These are phyloP conservation scores for Andrena haemorrhoa DNA, from an alignment of 2,888 invertebrate genomes.

Conservation along the genomic window DNA sequence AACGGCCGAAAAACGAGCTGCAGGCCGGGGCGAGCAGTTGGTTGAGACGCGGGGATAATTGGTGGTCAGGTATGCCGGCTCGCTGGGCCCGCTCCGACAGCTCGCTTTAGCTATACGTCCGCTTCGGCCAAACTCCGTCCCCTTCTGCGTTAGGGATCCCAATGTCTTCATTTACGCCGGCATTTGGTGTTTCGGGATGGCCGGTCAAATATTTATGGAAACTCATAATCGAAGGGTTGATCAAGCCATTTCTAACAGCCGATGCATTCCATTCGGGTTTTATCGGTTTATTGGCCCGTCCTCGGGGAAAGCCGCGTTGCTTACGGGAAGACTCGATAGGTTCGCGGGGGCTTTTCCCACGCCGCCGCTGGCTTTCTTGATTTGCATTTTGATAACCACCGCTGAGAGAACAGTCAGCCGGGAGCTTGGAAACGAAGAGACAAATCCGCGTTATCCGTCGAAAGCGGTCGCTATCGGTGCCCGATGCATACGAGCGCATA, in stretches of 20 bases:
- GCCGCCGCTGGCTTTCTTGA: neutral
- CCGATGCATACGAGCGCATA: slow-evolving; percentile 8
- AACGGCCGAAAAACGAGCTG: slow-evolving; percentile 47
- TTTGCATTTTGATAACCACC: slow-evolving; percentile 44
- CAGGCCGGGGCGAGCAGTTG: slow-evolving; percentile 73
- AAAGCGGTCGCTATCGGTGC: slow-evolving; percentile 25
- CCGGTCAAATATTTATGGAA: too few species aligned
- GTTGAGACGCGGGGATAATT: slow-evolving; percentile 81
- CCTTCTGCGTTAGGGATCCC: neutral
- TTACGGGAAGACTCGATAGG: slow-evolving; percentile 1
- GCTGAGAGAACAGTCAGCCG: neutral
- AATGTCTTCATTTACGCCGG: neutral
- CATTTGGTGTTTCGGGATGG: neutral
- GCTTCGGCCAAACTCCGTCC: slow-evolving; percentile 58
- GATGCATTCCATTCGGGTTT: neutral
- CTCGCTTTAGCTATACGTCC: slow-evolving; percentile 34
- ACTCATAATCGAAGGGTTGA: neutral
- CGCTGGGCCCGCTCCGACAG: slow-evolving; percentile 29
- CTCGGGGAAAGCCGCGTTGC: slow-evolving; percentile 12
- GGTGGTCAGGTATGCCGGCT: slow-evolving; percentile 78
- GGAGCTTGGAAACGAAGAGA: neutral
- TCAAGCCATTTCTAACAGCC: neutral
- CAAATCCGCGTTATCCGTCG: slow-evolving; percentile 22
- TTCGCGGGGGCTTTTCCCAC: neutral
- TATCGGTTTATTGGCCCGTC: slow-evolving; percentile 6